Evolutionary conservation across 2,113 vertebrate genomes (phyloP), one percentile per base, ranked within the genome.

Genomic region (Tauraco erythrolophus): DNA sequence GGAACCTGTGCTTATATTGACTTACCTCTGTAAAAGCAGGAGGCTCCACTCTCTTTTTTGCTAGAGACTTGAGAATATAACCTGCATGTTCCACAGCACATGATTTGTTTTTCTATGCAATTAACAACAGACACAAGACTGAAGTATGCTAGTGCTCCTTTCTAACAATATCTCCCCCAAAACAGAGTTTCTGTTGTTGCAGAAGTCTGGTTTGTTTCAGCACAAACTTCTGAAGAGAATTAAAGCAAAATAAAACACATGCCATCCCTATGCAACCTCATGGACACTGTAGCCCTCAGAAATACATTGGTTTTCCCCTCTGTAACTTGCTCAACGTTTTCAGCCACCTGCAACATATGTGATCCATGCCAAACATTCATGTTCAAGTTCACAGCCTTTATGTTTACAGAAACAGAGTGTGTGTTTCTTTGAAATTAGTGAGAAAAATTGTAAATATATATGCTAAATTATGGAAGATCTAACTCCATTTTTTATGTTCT

Each of bases 261-360:
- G 4, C 3, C 2, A 16, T n/a, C 12, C 58, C 27, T 56, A 2
- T 17, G 21, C 23, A 61, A n/a, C 19, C 65, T 88, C n/a, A 19
- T 2, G 15, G 21, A 23, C 24, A 22, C 12, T 17, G 5, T 2
- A 51, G 11, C 16, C 12, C 25, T 43, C 60, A 66, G 50, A 62
- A 86, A 75, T 28, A 27, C 3, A 77, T 48, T 18, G 11, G 1
- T 21, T 79, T 85, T 31, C 33, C 17, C 11, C 8, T 54, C 12
- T 0, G 3, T 5, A 41, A 46, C 10, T 94, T 76, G 14, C 27
- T 75, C 4, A 25, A 15, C 19, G 1, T 48, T 66, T 89, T 84
- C 25, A 64, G 39, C 51, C 3, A 10, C 19, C 41, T 25, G 6
- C 25, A 30, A 3, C 6, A 14, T 27, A 10, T 0, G 0, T 51